These are phyloP conservation scores for Hypomesus transpacificus DNA, from an alignment of 2,113 vertebrate species.

Conservation along the genomic window DNA sequence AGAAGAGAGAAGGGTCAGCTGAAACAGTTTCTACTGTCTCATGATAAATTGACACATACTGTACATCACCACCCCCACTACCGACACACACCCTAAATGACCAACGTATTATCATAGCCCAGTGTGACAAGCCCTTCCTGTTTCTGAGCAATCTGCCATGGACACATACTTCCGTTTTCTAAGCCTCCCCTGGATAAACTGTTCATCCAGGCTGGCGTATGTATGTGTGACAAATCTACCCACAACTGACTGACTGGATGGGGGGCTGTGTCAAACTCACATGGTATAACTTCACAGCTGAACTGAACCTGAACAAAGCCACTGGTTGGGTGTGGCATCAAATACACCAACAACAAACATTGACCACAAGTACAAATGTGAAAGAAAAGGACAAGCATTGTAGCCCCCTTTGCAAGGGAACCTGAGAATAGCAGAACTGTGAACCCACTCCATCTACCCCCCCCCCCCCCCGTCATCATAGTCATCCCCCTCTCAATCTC, in stretches of 20 bases:
- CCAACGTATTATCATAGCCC: constrained; percentile 26
- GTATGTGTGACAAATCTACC: background rate
- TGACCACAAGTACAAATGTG: too few relatives aligned
- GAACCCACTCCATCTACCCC: background rate
- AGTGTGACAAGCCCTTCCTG: constrained; percentile 60
- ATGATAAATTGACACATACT: constrained; percentile 26
- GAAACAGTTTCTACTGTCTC: constrained; percentile 31
- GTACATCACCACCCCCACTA: constrained; percentile 8
- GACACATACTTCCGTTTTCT: constrained; percentile 67
- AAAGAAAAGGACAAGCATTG: too few relatives aligned
- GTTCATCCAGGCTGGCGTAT: background rate
- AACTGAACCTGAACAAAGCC: too few relatives aligned
- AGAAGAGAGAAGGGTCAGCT: background rate
- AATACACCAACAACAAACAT: too few relatives aligned
- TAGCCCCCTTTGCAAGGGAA: too few relatives aligned
- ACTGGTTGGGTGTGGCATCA: too few relatives aligned
- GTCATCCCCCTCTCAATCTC: too few relatives aligned
- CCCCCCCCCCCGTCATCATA: background rate
- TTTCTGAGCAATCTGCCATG: constrained; percentile 59
- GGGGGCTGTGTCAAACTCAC: too few relatives aligned
- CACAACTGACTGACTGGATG: too few relatives aligned
- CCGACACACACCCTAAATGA: constrained; percentile 19
- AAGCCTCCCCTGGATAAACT: constrained; percentile 2
- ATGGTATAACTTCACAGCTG: too few relatives aligned
- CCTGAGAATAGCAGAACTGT: too few relatives aligned